Conservation (phyloP, 1,140 invertebrate genomes). For the Monochamus saltuarius region DNA sequence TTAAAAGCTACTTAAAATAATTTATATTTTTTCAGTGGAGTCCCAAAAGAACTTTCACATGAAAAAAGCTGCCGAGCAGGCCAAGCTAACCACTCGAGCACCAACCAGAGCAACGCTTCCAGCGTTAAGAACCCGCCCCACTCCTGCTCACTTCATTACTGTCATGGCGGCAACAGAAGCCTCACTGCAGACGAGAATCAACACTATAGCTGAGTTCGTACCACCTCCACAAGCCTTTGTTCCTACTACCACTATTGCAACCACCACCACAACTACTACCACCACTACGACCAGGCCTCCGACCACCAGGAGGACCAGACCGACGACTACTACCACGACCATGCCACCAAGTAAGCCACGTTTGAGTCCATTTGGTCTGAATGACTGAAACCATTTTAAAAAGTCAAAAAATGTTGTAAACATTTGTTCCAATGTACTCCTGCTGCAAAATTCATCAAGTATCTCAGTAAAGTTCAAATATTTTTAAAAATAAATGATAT, state of each 20-base stretch:
- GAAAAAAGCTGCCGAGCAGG: constrained; percentile 58
- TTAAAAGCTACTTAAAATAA: too few relatives aligned
- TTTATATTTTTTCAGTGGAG: constrained; percentile 73
- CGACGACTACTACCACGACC: constrained; percentile 65
- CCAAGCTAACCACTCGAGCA: constrained; percentile 54
- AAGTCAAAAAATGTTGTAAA: neutral
- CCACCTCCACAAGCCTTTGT: constrained; percentile 44
- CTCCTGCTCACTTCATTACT: constrained; percentile 34
- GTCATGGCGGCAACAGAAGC: constrained; percentile 41
- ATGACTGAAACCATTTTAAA: neutral
- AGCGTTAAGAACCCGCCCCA: constrained; percentile 29
- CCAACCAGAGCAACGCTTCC: constrained; percentile 49
- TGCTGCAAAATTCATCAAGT: too few relatives aligned
- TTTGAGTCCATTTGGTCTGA: too few relatives aligned
- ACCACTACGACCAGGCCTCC: constrained; percentile 58
- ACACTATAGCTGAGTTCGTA: constrained; percentile 43
- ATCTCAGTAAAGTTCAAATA: too few relatives aligned
- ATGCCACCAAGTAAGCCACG: constrained; percentile 65
- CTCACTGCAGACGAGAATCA: constrained; percentile 37
- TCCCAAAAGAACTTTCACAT: constrained; percentile 86
- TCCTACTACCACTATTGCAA: constrained; percentile 47
- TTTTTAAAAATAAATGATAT: neutral
- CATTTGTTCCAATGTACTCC: too few relatives aligned
- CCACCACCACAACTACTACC: constrained; percentile 54
- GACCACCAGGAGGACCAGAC: constrained; percentile 56